phyloP scores from a whole-genome alignment of 2,888 invertebrate species.

The Venustoraphidia nigricollis region DNA sequence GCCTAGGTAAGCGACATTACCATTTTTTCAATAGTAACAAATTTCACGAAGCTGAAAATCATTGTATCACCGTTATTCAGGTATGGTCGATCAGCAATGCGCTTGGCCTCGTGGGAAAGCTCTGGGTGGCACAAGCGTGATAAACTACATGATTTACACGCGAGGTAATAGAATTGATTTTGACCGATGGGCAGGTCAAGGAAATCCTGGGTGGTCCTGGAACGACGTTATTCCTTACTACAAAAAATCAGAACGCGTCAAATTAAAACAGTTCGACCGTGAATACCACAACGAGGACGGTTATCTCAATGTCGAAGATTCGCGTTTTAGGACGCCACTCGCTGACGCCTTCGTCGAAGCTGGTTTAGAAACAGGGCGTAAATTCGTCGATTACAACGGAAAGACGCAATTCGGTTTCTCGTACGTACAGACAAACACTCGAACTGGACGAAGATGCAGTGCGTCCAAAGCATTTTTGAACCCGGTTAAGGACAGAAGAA shows the following conservation, averaged over 20 bases:
- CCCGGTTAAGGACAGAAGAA: slow-evolving; percentile 39
- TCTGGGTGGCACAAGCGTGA: slow-evolving; percentile 32
- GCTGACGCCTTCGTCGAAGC: slow-evolving; percentile 41
- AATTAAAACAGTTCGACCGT: slow-evolving; percentile 20
- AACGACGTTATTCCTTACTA: slow-evolving; percentile 29
- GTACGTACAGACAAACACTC: slow-evolving; percentile 44
- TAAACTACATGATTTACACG: slow-evolving; percentile 37
- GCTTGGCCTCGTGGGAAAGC: slow-evolving; percentile 39
- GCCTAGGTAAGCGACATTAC: slow-evolving; percentile 24
- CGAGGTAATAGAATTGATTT: slow-evolving; percentile 51
- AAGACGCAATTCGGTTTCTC: slow-evolving; percentile 47
- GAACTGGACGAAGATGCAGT: slow-evolving; percentile 45
- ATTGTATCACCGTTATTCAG: not conserved
- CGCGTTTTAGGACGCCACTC: slow-evolving; percentile 28
- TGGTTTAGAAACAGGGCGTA: slow-evolving; percentile 47
- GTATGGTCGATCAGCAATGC: slow-evolving; percentile 23
- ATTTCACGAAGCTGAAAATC: not conserved
- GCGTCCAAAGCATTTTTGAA: slow-evolving; percentile 48
- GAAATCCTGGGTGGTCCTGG: slow-evolving; percentile 38
- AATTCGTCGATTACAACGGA: slow-evolving; percentile 52
- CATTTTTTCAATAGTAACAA: not conserved
- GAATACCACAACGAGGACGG: slow-evolving; percentile 27
- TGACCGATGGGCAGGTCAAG: slow-evolving; percentile 44
- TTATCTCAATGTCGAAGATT: slow-evolving; percentile 27
- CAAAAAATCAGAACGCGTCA: slow-evolving; percentile 24